Evolutionary conservation across 2,797 vertebrate genomes (phyloP).

Genomic region (Thaleichthys pacificus): DNA sequence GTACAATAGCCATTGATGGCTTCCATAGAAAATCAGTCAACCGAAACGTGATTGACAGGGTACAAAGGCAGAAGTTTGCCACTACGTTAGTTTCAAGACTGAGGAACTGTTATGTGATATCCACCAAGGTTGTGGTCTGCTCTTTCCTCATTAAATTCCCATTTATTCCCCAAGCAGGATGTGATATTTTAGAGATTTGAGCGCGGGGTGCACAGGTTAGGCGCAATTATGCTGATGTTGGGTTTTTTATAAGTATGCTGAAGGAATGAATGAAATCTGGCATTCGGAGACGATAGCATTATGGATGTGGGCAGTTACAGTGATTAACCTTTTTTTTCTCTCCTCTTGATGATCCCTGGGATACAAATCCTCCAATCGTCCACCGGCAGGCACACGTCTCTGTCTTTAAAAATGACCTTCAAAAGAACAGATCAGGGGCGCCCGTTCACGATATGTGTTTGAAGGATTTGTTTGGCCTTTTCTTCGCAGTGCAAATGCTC

Average conservation of each 20-base stretch:
- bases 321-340: slow-evolving; percentile 73
- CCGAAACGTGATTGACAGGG: slow-evolving; percentile 42
- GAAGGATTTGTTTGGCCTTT: slow-evolving; percentile 54
- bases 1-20: slow-evolving; percentile 20
- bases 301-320: slow-evolving; percentile 69
- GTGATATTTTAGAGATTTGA: slow-evolving; percentile 77
- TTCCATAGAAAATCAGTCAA: slow-evolving; percentile 42
- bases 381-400: slow-evolving; percentile 45
- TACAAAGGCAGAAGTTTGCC: slow-evolving; percentile 45
- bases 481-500: slow-evolving; percentile 48
- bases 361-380: slow-evolving; percentile 58
- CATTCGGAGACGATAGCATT: slow-evolving; percentile 59
- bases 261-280: slow-evolving; percentile 65
- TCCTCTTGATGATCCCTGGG: slow-evolving; percentile 51
- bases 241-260: slow-evolving; percentile 61
- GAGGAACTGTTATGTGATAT: slow-evolving; percentile 60
- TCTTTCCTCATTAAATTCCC: slow-evolving; percentile 76
- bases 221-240: slow-evolving; percentile 70
- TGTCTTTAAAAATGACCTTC: slow-evolving; percentile 66
- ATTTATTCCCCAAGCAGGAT: slow-evolving; percentile 71
- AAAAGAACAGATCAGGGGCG: slow-evolving; percentile 47
- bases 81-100: slow-evolving; percentile 54
- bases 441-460: slow-evolving; percentile 38
- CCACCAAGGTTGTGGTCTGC: slow-evolving; percentile 69
- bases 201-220: slow-evolving; percentile 68